These are phyloP conservation scores for Drosophila pseudoananassae DNA, from an alignment of 1,140 invertebrate genomes.

Conservation along the genomic window DNA sequence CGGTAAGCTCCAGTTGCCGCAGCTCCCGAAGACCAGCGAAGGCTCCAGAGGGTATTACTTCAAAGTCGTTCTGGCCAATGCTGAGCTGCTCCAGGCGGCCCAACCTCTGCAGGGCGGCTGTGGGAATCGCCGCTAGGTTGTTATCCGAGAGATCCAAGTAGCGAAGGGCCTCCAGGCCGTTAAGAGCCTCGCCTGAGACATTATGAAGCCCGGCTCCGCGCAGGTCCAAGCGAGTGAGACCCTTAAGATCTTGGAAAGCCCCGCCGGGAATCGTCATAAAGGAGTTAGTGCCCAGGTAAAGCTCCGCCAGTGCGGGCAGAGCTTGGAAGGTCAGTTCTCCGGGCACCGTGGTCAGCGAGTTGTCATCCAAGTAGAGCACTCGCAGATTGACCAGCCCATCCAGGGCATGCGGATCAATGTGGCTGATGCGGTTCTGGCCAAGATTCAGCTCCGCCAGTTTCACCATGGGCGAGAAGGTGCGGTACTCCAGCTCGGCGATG, in stretches of 20 bases:
- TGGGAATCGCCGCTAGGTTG: slow-evolving; percentile 89
- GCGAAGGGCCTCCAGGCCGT: slow-evolving; percentile 89
- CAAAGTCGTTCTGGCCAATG: slow-evolving; percentile 93
- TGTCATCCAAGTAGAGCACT: slow-evolving; percentile 93
- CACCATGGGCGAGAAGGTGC: slow-evolving; percentile 90
- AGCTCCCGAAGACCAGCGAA: slow-evolving; percentile 91
- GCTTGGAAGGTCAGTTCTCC: slow-evolving; percentile 88
- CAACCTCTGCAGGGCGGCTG: slow-evolving; percentile 89
- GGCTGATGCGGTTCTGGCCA: slow-evolving; percentile 93
- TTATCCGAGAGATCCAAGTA: slow-evolving; percentile 92
- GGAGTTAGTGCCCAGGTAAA: slow-evolving; percentile 93
- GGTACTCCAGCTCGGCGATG: slow-evolving; percentile 90
- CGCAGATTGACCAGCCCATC: slow-evolving; percentile 90
- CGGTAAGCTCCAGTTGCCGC: slow-evolving; percentile 90
- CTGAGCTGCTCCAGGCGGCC: slow-evolving; percentile 91
- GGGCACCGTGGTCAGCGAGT: slow-evolving; percentile 91
- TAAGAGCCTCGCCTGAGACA: slow-evolving; percentile 90
- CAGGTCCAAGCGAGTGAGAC: slow-evolving; percentile 90
- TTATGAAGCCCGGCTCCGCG: slow-evolving; percentile 91
- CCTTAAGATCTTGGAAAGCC: slow-evolving; percentile 90
- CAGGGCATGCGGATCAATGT: slow-evolving; percentile 91
- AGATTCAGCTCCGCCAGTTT: slow-evolving; percentile 94
- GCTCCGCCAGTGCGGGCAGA: slow-evolving; percentile 90
- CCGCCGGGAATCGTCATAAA: slow-evolving; percentile 90
- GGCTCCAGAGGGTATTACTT: slow-evolving; percentile 87